Evolutionary conservation across 2,797 vertebrate species (phyloP), one percentile per base, ranked within the genome.

Genomic region (Loriculus beryllinus): DNA sequence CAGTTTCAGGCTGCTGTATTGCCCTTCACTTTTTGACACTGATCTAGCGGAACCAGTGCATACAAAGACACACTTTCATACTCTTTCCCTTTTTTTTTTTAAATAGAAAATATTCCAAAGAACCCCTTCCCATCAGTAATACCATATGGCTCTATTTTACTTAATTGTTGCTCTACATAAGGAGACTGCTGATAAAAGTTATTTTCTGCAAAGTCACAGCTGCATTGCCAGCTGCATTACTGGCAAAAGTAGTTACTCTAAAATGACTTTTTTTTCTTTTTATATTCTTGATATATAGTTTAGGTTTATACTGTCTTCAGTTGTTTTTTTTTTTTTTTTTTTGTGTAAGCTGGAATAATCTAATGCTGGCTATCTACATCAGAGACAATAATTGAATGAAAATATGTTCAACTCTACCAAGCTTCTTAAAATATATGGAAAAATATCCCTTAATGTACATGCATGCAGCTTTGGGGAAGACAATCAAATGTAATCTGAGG

Each of bases 121-220:
- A 80, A 31, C 15, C 7, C 29, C 70, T 93, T 95, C 74, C 77
- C 89, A 86, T 95, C 88, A 71, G 9, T 88, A 88, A 79, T 59
- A 87, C 79, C 95, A 97, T 96, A 95, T 95, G 97, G 94, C 96
- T 96, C 77, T 95, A 43, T 95, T 97, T 97, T 97, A 96, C 93
- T 95, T 94, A 94, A 97, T 97, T 97, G 88, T 93, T 95, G 81
- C 77, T 92, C 71, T 96, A 79, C 71, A 88, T 93, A 95, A 91
- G 89, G 95, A 94, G 92, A 88, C 71, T 56, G 79, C 67, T 95
- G 95, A 97, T 97, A 96, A 96, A 97, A 96, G 93, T 96, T 80
- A 82, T 60, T 90, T 82, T 94, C 77, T 95, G 94, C 83, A 76
- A 96, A 96, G 86, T 95, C 88, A 95, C 93, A 96, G 93, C 94